phyloP scores from a whole-genome alignment of 92 coral and sea anemone species.

The Porites cylindrica region DNA sequence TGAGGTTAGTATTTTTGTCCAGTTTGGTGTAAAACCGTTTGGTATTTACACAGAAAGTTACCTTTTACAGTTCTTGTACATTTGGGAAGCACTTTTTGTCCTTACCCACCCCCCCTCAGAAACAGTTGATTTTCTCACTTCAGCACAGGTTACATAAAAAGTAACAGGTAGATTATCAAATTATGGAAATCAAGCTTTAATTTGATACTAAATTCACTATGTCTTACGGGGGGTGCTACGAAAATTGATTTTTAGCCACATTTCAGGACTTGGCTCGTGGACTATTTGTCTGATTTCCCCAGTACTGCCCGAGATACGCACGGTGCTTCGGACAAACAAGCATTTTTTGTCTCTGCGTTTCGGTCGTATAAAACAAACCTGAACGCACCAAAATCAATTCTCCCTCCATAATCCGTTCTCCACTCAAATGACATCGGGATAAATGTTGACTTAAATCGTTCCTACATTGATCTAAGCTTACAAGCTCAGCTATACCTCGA shows the following conservation, averaged over 20 bases:
- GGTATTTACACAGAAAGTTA: background rate
- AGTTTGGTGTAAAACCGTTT: background rate
- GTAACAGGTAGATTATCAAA: constrained; percentile 10
- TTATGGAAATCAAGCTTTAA: background rate
- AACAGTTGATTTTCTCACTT: background rate
- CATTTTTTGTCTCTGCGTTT: constrained; percentile 47
- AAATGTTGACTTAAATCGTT: constrained; percentile 39
- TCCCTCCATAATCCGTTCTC: constrained; percentile 35
- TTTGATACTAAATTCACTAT: no score
- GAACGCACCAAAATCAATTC: constrained; percentile 58
- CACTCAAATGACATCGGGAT: constrained; percentile 37
- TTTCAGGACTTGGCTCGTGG: background rate
- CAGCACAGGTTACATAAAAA: background rate
- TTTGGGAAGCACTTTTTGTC: no score
- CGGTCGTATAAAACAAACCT: constrained; percentile 54
- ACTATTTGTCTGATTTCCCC: constrained; percentile 40
- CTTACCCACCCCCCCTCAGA: background rate
- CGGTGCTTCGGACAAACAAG: constrained; percentile 61
- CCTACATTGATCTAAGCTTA: constrained; percentile 45
- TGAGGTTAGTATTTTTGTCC: background rate
- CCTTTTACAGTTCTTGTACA: background rate
- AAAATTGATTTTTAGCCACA: constrained; percentile 1
- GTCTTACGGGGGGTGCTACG: no score
- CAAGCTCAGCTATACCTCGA: constrained; percentile 52
- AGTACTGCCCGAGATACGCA: constrained; percentile 46